Evolutionary conservation across 2,113 vertebrate genomes (phyloP), one percentile per base, ranked within the genome.

Genomic region (Xiphophorus maculatus): DNA sequence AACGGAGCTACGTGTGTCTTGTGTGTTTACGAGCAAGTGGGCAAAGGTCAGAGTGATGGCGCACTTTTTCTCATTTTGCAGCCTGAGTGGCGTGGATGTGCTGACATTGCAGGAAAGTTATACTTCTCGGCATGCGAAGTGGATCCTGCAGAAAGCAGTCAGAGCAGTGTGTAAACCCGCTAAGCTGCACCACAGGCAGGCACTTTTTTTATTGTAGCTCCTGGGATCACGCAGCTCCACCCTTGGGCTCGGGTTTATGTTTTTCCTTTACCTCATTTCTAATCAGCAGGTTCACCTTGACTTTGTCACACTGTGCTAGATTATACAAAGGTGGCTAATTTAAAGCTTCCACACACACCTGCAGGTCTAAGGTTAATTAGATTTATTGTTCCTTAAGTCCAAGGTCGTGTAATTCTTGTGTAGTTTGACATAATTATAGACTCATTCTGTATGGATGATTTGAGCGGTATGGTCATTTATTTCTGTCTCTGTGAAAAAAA

Each of bases 221-320:
- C 0, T 33, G 44, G 33, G 27, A 1, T 10, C 22, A 58, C 3
- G 51, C 51, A 61, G 28, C 80, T 66, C 69, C 33, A 4, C 80
- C 77, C 48, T 54, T 69, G 54, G 54, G 66, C 67, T 44, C 42
- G 74, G 63, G 28, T 71, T 58, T 67, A 8, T 74, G 67, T 42
- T 69, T 75, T 64, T 63, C 51, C 22, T 48, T 29, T 2, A 71
- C n/a, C 64, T 51, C 77, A 42, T 67, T 80, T 33, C 27, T 84
- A 71, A 85, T 87, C 86, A 77, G 73, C 72, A 75, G 72, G 12
- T 71, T 84, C 40, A 86, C 79, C 79, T 79, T 88, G 86, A 74
- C 72, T 78, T 32, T 71, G 48, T 64, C 66, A 10, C 35, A 12
- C 1, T 32, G 3, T 54, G 32, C 1, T 74, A 74, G 63, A 73